Percentiles rank a stretch among this genome's conserved stretches.
Conservation (phyloP, 1,140 invertebrate genomes). For the Drosophila rufa region DNA sequence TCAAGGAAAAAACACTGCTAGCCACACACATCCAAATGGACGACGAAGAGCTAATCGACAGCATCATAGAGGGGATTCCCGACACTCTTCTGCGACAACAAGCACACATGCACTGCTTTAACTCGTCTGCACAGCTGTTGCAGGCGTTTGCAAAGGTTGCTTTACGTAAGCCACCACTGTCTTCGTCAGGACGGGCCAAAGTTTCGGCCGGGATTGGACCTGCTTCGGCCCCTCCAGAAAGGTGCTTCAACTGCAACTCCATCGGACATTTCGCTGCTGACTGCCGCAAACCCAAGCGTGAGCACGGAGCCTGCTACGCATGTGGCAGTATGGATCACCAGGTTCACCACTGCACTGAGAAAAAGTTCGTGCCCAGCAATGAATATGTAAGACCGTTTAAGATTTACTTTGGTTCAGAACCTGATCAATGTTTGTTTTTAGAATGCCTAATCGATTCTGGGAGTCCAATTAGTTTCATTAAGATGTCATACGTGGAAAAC, state of each 20-base stretch:
- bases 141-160: too few relatives aligned
- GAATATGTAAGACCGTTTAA: too few relatives aligned
- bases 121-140: neutral
- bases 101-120: constrained; percentile 10
- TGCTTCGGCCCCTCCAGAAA: too few relatives aligned
- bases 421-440: neutral
- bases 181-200: too few relatives aligned
- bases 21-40: neutral
- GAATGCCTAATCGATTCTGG: neutral
- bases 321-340: neutral
- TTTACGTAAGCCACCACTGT: too few relatives aligned
- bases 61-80: constrained; percentile 3
- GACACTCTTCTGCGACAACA: neutral
- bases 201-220: too few relatives aligned
- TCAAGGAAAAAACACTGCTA: neutral
- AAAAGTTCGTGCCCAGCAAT: neutral
- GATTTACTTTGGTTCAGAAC: too few relatives aligned
- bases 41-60: constrained; percentile 5
- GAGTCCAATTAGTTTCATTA: neutral
- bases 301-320: neutral
- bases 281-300: neutral
- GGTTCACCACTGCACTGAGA: neutral
- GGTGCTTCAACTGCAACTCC: constrained; percentile 3
- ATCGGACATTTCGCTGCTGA: constrained; percentile 1
- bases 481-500: neutral